Percentiles rank a stretch among this genome's conserved stretches.
These are phyloP conservation scores for Limnothrissa miodon DNA, from an alignment of 2,113 vertebrate genomes.

Conservation along the genomic window DNA sequence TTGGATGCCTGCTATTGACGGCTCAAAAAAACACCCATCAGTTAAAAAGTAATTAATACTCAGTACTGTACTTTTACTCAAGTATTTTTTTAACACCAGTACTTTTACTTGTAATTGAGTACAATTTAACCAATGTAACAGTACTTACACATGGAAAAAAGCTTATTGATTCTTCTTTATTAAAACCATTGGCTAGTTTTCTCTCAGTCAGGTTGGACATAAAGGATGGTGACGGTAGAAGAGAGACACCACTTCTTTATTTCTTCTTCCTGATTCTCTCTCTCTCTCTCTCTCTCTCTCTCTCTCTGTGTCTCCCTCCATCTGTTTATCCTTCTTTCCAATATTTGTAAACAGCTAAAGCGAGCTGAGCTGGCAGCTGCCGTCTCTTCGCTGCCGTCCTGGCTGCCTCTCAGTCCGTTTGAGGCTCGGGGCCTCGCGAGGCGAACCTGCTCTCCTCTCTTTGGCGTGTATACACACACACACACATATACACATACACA, in stretches of 20 bases:
- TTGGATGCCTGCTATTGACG: no score
- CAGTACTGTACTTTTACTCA: no score
- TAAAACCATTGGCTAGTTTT: background rate
- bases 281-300: background rate
- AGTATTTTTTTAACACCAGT: no score
- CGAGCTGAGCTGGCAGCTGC: background rate
- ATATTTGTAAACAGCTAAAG: conserved; percentile 8
- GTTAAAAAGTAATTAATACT: no score
- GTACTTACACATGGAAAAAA: no score
- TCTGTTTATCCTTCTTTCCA: background rate
- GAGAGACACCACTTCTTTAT: background rate
- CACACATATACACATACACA: no score
- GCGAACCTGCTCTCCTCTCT: background rate
- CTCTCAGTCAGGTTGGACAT: background rate
- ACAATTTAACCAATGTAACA: no score
- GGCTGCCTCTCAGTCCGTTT: background rate
- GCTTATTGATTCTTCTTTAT: background rate
- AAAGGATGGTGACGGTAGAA: background rate
- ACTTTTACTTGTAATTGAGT: no score
- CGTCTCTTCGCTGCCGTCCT: background rate
- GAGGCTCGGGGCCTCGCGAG: background rate
- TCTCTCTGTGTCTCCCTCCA: background rate
- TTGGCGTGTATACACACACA: conserved; percentile 3
- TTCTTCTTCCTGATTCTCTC: background rate
- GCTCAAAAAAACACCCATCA: no score